Base-by-base conservation (phyloP, 2,797 vertebrate species). In the Thamnophis elegans region DNA sequence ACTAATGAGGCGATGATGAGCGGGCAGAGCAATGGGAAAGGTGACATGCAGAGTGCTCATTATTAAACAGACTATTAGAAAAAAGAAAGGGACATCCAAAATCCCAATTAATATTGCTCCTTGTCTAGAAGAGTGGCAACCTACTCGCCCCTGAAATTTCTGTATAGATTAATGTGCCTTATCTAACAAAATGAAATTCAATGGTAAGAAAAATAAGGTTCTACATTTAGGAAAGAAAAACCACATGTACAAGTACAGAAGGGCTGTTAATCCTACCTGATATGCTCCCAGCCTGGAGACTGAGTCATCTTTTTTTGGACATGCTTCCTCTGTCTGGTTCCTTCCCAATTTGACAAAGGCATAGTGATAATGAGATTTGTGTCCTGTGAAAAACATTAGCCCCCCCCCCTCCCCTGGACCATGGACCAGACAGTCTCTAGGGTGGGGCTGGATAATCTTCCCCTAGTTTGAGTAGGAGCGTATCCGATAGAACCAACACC, bases 1-100 rank as follows among this genome's bases (percentile, higher is more conserved):
- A 85, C 90, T 93, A 93, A 93, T 91, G 92, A 91, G 58, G 68
- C 51, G 42, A 88, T 51, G 56, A 47, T 58, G 62, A 65, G 58
- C 0, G 1, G 65, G 42, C 56, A 89, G 55, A 8, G 51, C 51
- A n/a, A 82, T 88, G 36, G 68, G 92, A 89, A 93, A 91, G 90
- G 86, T 93, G 90, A 91, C 90, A 53, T 62, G 56, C 68, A 85
- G 56, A 62, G 58, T 62, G 55, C 26, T 18, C 3, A 0, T 26
- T 85, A 26, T 85, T 54, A 89, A 91, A 55, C 68, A 88, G 68
- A 58, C 54, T 68, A 88, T 60, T 51, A 54, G 51, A 91, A 85
- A 58, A 89, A 73, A 60, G 56, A 59, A 32, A 47, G 13, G 56
- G 32, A 55, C 28, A 28, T n/a, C 14, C 36, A 14, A 10, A 58